Evolutionary conservation across 2,113 vertebrate genomes (phyloP).

Genomic region (Trogon surrucura): DNA sequence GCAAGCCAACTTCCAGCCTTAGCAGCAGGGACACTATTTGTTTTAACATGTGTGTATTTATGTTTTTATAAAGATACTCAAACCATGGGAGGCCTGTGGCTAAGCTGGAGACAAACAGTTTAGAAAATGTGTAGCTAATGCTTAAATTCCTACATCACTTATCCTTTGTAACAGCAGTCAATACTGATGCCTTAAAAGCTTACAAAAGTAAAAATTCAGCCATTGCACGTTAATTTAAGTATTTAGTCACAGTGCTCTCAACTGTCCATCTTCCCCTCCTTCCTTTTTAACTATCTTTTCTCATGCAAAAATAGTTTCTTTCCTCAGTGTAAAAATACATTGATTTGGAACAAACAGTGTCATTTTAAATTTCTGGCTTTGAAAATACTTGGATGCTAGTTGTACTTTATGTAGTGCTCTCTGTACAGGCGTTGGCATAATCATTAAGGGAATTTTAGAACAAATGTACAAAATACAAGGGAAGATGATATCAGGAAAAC

Average conservation of each 20-base stretch:
- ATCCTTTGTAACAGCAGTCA: not conserved
- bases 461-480: not conserved
- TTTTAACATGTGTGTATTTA: constrained; percentile 49
- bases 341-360: not conserved
- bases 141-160: not conserved
- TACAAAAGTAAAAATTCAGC: not conserved
- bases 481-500: not conserved
- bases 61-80: constrained; percentile 46
- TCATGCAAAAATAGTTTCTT: constrained; percentile 45
- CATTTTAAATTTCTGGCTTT: not conserved
- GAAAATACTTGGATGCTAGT: not conserved
- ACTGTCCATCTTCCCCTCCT: not conserved
- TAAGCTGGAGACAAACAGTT: not conserved
- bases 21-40: constrained; percentile 43
- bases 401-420: not conserved
- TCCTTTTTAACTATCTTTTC: constrained; percentile 15
- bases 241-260: not conserved
- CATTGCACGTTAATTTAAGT: not conserved
- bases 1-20: constrained; percentile 32
- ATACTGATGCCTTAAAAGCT: not conserved
- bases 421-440: not conserved
- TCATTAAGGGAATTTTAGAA: not conserved
- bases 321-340: constrained; percentile 41
- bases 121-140: not conserved
- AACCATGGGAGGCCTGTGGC: not conserved